Conservation (phyloP, 2,113 vertebrate genomes). For the Fregata magnificens region DNA sequence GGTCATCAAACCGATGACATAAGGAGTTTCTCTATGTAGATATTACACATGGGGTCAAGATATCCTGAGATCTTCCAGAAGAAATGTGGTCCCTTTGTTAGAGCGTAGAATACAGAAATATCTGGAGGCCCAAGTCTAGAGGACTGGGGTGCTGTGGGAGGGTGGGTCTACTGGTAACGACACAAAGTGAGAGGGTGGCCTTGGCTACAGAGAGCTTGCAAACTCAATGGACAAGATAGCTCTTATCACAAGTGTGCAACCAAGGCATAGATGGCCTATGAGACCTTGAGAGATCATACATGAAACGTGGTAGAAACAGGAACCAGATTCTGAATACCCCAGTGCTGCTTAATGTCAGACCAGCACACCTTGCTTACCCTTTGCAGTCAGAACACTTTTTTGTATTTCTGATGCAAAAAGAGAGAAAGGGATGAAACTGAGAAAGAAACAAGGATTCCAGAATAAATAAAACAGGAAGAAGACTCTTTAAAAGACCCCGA, state of each 20-base stretch:
- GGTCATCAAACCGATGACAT: neutral
- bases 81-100: neutral
- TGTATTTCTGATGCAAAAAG: neutral
- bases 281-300: neutral
- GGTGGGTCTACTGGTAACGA: fast-evolving
- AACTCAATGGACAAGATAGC: neutral
- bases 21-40: neutral
- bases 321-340: neutral
- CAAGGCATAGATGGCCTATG: neutral
- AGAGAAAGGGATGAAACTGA: neutral
- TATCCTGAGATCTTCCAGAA: neutral
- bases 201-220: neutral
- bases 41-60: neutral
- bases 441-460: neutral
- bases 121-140: neutral
- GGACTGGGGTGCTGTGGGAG: neutral
- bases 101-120: neutral
- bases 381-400: neutral
- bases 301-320: neutral
- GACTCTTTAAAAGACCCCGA: neutral
- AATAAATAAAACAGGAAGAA: neutral
- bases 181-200: neutral
- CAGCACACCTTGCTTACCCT: neutral
- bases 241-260: neutral
- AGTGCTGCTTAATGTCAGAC: neutral